Conservation (phyloP, 2,113 vertebrate genomes). For the Sinocyclocheilus maitianheensis region DNA sequence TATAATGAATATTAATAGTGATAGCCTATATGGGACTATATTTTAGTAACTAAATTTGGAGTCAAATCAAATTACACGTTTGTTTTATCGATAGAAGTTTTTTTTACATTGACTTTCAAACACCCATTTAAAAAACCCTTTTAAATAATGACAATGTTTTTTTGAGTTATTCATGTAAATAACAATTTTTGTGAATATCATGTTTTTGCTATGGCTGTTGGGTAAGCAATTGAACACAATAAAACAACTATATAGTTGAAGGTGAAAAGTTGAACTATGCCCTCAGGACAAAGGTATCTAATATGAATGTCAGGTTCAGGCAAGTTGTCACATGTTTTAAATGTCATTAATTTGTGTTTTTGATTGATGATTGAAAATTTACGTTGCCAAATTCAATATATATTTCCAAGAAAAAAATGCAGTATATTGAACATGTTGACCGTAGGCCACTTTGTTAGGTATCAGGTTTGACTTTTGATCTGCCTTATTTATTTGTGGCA, state of each 20-base stretch:
- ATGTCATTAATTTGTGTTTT: not conserved
- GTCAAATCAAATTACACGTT: not conserved
- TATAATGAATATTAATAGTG: not conserved
- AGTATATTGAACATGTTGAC: too few relatives aligned
- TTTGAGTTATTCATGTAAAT: not conserved
- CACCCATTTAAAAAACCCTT: not conserved
- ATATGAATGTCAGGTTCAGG: too few relatives aligned
- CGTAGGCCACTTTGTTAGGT: too few relatives aligned
- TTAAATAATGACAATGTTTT: not conserved
- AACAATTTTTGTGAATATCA: not conserved
- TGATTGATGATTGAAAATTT: too few relatives aligned
- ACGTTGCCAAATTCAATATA: too few relatives aligned
- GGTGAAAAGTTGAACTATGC: not conserved
- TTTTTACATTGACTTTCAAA: not conserved
- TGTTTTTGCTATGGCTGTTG: not conserved
- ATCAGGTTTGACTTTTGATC: too few relatives aligned
- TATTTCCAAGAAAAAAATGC: too few relatives aligned
- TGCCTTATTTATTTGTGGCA: too few relatives aligned
- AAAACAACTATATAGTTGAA: not conserved
- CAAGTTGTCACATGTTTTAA: not conserved
- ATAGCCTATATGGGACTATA: not conserved
- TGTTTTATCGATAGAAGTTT: not conserved
- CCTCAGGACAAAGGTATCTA: not conserved
- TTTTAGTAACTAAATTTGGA: not conserved
- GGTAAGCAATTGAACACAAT: not conserved